phyloP scores from a whole-genome alignment of 2,113 vertebrate species.

The Canis aureus region DNA sequence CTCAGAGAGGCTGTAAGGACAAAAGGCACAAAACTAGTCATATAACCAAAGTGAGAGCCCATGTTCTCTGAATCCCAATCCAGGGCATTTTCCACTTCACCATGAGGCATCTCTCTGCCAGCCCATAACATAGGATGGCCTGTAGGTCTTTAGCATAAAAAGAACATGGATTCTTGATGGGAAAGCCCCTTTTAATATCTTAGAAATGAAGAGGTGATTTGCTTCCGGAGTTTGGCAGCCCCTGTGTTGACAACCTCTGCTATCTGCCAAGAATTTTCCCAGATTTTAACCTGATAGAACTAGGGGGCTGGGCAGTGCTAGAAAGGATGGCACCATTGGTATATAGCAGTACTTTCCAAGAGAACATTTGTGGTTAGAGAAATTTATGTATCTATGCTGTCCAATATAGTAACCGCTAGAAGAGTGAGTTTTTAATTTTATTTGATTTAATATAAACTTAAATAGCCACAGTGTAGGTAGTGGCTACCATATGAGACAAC shows the following conservation, averaged over 20 bases:
- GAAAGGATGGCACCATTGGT: background rate
- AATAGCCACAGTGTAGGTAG: background rate
- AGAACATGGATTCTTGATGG: background rate
- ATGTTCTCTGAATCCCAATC: background rate
- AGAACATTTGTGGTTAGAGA: background rate
- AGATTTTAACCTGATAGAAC: background rate
- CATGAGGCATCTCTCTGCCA: background rate
- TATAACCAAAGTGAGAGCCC: background rate
- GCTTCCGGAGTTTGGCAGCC: background rate
- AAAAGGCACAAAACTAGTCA: background rate
- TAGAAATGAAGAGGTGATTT: background rate
- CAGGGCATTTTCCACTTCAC: background rate
- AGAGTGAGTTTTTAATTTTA: background rate
- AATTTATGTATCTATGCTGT: background rate
- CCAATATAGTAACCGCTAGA: background rate
- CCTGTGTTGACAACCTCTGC: background rate
- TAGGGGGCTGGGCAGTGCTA: background rate
- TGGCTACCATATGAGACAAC: background rate
- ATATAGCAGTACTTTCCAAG: background rate
- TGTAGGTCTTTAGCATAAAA: background rate
- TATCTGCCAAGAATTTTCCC: background rate
- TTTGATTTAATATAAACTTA: background rate
- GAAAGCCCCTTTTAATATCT: background rate
- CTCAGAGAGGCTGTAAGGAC: background rate
- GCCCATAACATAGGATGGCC: accelerated